These are phyloP conservation scores for Paracyclopina nana DNA, from an alignment of 1,140 invertebrate genomes.

Conservation along the genomic window DNA sequence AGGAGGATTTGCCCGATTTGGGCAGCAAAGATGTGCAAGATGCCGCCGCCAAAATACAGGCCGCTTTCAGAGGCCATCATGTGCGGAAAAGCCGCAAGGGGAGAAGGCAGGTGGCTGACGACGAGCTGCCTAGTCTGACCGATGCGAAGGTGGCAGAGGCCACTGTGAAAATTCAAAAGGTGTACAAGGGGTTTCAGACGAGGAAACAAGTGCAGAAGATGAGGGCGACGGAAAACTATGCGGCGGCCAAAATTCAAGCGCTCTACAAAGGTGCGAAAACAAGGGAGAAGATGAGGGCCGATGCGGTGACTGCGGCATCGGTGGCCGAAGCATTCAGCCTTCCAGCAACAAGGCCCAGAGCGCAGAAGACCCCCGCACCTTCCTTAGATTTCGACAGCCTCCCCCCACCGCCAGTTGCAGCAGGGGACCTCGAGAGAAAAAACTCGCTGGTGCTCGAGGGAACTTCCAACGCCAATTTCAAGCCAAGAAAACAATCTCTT, in stretches of 20 bases:
- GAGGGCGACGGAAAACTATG: no score
- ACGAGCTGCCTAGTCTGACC: slow-evolving; percentile 3
- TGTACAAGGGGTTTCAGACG: slow-evolving; percentile 6
- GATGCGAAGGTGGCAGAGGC: slow-evolving; percentile 4
- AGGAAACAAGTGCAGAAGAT: no score
- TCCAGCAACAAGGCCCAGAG: no score
- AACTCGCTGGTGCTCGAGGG: no score
- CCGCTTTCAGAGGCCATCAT: slow-evolving; percentile 44
- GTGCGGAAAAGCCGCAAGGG: slow-evolving; percentile 23
- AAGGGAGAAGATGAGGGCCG: not conserved
- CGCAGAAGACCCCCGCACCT: slow-evolving; percentile 3
- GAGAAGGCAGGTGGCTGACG: not conserved
- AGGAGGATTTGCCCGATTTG: not conserved
- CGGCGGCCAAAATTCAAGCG: slow-evolving; percentile 4
- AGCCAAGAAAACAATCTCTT: not conserved
- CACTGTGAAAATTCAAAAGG: slow-evolving; percentile 7
- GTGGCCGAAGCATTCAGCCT: no score
- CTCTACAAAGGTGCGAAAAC: not conserved
- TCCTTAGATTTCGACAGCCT: slow-evolving; percentile 14
- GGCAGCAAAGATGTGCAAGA: not conserved
- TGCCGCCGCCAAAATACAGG: slow-evolving; percentile 53
- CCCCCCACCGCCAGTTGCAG: not conserved
- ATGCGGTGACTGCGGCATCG: no score
- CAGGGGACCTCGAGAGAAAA: no score
- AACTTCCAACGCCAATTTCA: no score